Evolutionary conservation across 2,888 invertebrate genomes (phyloP).

Genomic region (Acleris emargana): DNA sequence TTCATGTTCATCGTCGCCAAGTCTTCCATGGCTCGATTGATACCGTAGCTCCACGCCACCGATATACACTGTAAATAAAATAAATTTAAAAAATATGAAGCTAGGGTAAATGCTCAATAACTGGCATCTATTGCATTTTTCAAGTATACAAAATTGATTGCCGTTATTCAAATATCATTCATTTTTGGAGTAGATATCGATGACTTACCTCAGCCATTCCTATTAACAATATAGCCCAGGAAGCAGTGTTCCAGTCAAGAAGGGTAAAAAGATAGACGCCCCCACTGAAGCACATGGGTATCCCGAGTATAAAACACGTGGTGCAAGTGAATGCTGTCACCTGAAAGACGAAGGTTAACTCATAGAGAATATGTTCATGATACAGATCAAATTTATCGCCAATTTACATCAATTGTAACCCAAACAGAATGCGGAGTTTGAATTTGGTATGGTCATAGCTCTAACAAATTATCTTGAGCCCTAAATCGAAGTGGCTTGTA

Average conservation of each 20-base stretch:
- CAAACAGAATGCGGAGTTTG: too few species aligned
- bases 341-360: slow-evolving; percentile 47
- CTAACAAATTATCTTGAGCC: too few species aligned
- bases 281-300: slow-evolving; percentile 90
- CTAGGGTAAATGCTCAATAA: too few species aligned
- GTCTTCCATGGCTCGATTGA: slow-evolving; percentile 83
- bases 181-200: not conserved
- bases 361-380: too few species aligned
- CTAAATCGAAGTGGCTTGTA: too few species aligned
- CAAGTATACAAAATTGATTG: too few species aligned
- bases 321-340: slow-evolving; percentile 87
- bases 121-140: too few species aligned
- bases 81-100: too few species aligned
- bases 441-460: too few species aligned
- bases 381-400: too few species aligned
- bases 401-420: too few species aligned
- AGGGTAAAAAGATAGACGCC: slow-evolving; percentile 89
- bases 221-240: slow-evolving; percentile 89
- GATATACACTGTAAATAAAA: slow-evolving; percentile 72
- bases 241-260: slow-evolving; percentile 90
- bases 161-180: too few species aligned
- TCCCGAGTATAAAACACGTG: slow-evolving; percentile 86
- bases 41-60: slow-evolving; percentile 88
- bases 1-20: slow-evolving; percentile 86
- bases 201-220: slow-evolving; percentile 85